Evolutionary conservation across 2,888 invertebrate species (phyloP).

Genomic region (Diachrysia chrysitis): DNA sequence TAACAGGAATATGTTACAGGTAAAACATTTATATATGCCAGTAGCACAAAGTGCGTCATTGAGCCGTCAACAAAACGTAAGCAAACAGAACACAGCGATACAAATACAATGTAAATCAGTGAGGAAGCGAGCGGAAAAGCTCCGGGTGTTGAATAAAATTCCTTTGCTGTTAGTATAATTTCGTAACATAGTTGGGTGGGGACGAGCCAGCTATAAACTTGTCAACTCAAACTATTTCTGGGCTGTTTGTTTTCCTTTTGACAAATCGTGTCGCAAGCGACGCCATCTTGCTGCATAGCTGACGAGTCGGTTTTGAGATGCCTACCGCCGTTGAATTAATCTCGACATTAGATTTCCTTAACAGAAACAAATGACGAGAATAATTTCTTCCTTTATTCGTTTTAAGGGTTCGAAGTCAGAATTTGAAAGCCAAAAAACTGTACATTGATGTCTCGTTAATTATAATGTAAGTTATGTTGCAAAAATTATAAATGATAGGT

Average conservation of each 20-base stretch:
- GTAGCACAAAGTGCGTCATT: constrained; percentile 43
- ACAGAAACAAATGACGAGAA: not conserved
- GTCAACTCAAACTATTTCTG: constrained; percentile 87
- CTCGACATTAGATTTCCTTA: constrained; percentile 18
- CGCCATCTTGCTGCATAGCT: constrained; percentile 81
- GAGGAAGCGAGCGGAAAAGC: constrained; percentile 63
- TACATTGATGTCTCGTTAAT: constrained; percentile 1
- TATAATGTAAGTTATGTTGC: not conserved
- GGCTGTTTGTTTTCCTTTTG: constrained; percentile 86
- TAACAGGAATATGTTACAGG: constrained; percentile 9
- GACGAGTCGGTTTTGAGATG: constrained; percentile 42
- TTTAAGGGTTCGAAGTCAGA: not conserved
- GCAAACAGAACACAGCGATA: constrained; percentile 31
- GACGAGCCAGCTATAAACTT: constrained; percentile 81
- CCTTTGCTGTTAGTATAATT: constrained; percentile 72
- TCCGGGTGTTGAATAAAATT: constrained; percentile 72
- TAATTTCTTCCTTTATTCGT: not conserved
- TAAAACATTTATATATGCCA: not conserved
- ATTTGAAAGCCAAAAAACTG: not conserved
- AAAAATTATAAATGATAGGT: not conserved
- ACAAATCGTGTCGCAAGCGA: constrained; percentile 81
- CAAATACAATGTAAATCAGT: constrained; percentile 65
- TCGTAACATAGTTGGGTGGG: constrained; percentile 64
- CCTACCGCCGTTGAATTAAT: constrained; percentile 53
- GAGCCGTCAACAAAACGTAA: constrained; percentile 41